Base-by-base conservation (phyloP, 1,140 invertebrate genomes). In the Drepana arcuata region DNA sequence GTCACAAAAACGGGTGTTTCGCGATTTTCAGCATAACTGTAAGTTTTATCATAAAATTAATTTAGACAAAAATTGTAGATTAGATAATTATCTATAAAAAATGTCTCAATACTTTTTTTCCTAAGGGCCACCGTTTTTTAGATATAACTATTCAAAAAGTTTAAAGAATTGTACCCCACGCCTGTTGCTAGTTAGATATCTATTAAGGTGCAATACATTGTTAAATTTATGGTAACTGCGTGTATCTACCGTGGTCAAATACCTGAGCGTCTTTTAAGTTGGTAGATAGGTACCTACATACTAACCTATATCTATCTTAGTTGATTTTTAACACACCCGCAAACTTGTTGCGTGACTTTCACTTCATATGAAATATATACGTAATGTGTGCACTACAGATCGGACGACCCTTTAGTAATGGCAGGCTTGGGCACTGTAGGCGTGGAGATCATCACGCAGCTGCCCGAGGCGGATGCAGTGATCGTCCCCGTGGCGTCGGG, bases 381-480 rank as follows among this genome's bases (percentile, higher is more conserved):
- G n/a, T n/a, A n/a, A n/a, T n/a, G n/a, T n/a, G n/a, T n/a, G n/a
- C n/a, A n/a, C n/a, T n/a, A n/a, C 30, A 78, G 75, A 32, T 52
- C 69, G 3, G 73, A 81, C 37, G 64, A 78, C 14, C 69, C 64
- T 0, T 15, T 53, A 10, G 53, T 73, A 10, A 67, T 81, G 58
- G 73, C 73, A 1, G 77, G 77, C 0, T 37, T 81, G 10, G 77
- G 73, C 1, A 74, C 71, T 0, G 52, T 77, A 13, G 77, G 71
- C 7, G 21, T 78, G 12, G 77, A 78, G 41, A 69, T 81, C 14
- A 60, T 81, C 6, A 72, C 65, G 7, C 77, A 81, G 41, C 42
- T 81, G n/a, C 77, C 77, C 2, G 77, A 78, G 32, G 47, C 62
- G 0, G 73, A 81, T 37, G 73, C 71, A 0, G 64, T 81, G 14